Evolutionary conservation across 2,797 vertebrate genomes (phyloP), one percentile per base, ranked within the genome.

Genomic region (Hydrocynus forskahlii): DNA sequence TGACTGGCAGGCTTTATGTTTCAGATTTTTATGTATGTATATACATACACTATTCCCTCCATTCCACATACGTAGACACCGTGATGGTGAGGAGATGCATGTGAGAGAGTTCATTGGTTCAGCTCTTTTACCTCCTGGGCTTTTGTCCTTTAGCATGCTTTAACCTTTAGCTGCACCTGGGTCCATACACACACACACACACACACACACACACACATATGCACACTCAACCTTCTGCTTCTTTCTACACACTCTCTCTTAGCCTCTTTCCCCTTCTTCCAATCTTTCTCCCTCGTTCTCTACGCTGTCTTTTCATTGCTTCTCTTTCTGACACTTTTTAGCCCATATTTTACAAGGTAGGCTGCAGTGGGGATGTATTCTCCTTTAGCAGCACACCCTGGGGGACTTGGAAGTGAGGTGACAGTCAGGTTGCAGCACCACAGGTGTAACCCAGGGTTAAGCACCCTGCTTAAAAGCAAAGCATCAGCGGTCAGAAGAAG

Each of bases 111-210:
- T 55, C 60, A 74, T 55, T 60, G 67, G 64, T 67, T 59, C 45
- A 50, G 64, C 21, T 80, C 74, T 72, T 74, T 57, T 62, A 84
- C 63, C 69, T 85, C 70, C 80, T 50, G 78, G 82, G 78, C 68
- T 76, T 74, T 84, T 86, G 81, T 72, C 81, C 70, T 78, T 82
- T 82, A 86, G 72, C 82, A 78, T 75, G 76, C 74, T 79, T 76
- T 79, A 81, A 81, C 86, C 85, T 80, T 83, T 81, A 84, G 75
- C 81, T 82, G 83, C 79, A 81, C 75, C 81, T 81, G 75, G 80
- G 86, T 86, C 77, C 81, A 78, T 62, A 78, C 17, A 60, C 66
- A 55, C 38, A 29, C 55, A 62, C 35, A 48, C 43, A 23, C 12
- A 25, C 17, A 1, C 45, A 14, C 48, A n/a, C n/a, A n/a, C n/a